Percentiles rank a stretch among this genome's conserved stretches.
Conservation (phyloP, 2,113 vertebrate genomes). For the Platichthys stellatus region DNA sequence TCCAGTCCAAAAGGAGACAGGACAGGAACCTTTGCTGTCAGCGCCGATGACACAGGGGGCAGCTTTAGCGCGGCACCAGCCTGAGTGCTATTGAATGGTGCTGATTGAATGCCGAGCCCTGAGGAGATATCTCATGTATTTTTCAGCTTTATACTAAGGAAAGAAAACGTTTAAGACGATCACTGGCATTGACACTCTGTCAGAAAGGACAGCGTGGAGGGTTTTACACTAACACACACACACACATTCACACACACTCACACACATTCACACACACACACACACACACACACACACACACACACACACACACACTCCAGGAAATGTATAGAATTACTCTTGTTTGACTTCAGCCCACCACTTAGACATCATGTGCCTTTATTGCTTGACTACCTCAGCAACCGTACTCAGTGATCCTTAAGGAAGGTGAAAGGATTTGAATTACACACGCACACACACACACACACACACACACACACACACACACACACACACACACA, state of each 20-base stretch:
- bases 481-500: slow-evolving; percentile 4
- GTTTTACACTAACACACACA: not conserved
- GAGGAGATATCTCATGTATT: slow-evolving; percentile 48
- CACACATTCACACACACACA: not conserved
- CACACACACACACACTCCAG: slow-evolving; percentile 11
- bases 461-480: not conserved
- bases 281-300: slow-evolving; percentile 5
- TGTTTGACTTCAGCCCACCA: slow-evolving; percentile 11
- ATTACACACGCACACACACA: slow-evolving; percentile 20
- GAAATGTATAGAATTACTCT: slow-evolving; percentile 25
- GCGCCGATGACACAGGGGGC: slow-evolving; percentile 41
- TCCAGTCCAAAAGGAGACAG: slow-evolving; percentile 13
- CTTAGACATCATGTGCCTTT: slow-evolving; percentile 30
- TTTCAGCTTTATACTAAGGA: slow-evolving; percentile 42
- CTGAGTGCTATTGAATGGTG: slow-evolving; percentile 59
- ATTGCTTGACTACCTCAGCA: slow-evolving; percentile 38
- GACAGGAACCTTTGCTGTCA: slow-evolving; percentile 44
- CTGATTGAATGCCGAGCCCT: slow-evolving; percentile 41
- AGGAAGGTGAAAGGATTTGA: slow-evolving; percentile 48
- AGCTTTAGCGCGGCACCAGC: slow-evolving; percentile 51
- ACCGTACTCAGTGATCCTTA: slow-evolving; percentile 33
- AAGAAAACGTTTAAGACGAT: slow-evolving; percentile 35
- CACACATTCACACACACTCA: not conserved
- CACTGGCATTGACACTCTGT: slow-evolving; percentile 41
- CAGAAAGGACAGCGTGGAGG: not conserved